Evolutionary conservation across 2,888 invertebrate genomes (phyloP).

Genomic region (Xanthostigma xanthostigma): DNA sequence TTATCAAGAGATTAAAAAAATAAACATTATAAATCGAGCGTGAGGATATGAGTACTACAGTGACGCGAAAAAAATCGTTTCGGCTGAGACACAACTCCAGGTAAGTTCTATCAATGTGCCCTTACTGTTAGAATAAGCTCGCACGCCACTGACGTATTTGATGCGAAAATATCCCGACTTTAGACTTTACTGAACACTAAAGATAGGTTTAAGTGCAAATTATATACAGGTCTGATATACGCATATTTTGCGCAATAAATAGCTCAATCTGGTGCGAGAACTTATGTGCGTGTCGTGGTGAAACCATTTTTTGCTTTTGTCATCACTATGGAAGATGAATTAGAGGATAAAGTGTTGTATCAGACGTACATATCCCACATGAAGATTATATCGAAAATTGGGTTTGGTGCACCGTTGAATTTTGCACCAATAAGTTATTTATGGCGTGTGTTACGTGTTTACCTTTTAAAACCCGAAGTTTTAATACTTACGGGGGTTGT

Average conservation of each 20-base stretch:
- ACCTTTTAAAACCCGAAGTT: slow-evolving; percentile 68
- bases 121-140: too few relatives aligned
- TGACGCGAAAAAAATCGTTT: too few relatives aligned
- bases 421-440: slow-evolving; percentile 53
- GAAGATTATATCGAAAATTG: slow-evolving; percentile 68
- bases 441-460: slow-evolving; percentile 64
- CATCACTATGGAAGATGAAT: slow-evolving; percentile 71
- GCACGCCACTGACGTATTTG: too few relatives aligned
- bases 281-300: background rate
- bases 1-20: too few relatives aligned
- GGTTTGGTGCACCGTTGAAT: slow-evolving; percentile 64
- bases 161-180: too few relatives aligned
- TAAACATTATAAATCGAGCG: too few relatives aligned
- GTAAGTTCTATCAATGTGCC: too few relatives aligned
- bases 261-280: background rate
- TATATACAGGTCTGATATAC: too few relatives aligned
- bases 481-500: slow-evolving; percentile 54
- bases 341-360: slow-evolving; percentile 76
- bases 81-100: too few relatives aligned
- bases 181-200: too few relatives aligned
- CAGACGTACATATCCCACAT: slow-evolving; percentile 77
- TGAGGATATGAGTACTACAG: too few relatives aligned
- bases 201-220: too few relatives aligned
- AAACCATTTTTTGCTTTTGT: background rate
- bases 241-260: background rate